phyloP scores from a whole-genome alignment of 2,888 invertebrate genomes.

The Clunio marinus region DNA sequence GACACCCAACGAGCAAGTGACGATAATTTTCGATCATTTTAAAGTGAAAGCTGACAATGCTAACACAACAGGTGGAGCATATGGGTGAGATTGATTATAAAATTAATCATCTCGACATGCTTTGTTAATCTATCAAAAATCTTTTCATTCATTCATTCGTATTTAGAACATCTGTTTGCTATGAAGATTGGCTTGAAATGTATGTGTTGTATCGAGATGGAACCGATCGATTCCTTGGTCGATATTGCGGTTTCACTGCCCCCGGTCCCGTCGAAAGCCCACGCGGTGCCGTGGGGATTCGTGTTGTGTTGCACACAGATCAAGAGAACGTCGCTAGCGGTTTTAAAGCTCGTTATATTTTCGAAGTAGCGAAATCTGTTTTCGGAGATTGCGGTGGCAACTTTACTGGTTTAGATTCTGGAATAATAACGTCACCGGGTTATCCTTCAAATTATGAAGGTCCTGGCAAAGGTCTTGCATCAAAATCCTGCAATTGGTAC shows the following conservation, averaged over 20 bases:
- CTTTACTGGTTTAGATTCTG: constrained; percentile 77
- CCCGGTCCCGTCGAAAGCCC: constrained; percentile 95
- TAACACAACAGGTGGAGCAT: constrained; percentile 70
- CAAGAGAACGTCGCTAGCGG: constrained; percentile 84
- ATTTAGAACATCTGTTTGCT: constrained; percentile 68
- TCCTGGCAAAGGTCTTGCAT: constrained; percentile 71
- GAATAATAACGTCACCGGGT: constrained; percentile 82
- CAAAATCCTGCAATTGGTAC: constrained; percentile 95
- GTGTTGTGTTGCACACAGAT: constrained; percentile 85
- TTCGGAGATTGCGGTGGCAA: constrained; percentile 92
- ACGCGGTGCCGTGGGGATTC: constrained; percentile 79
- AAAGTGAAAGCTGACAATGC: constrained; percentile 78
- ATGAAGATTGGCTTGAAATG: constrained; percentile 91
- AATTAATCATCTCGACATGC: not conserved
- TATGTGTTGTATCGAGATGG: constrained; percentile 83
- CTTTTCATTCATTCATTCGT: constrained; percentile 16
- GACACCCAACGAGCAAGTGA: constrained; percentile 82
- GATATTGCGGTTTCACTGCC: constrained; percentile 85
- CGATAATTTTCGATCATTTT: constrained; percentile 86
- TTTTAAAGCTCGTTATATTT: constrained; percentile 93
- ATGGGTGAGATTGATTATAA: constrained; percentile 58
- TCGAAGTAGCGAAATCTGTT: constrained; percentile 82
- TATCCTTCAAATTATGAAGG: constrained; percentile 87
- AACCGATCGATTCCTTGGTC: constrained; percentile 77
- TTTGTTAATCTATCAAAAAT: not conserved